Evolutionary conservation across 2,888 invertebrate species (phyloP).

Genomic region (Ashinkailepas kermadecensis): DNA sequence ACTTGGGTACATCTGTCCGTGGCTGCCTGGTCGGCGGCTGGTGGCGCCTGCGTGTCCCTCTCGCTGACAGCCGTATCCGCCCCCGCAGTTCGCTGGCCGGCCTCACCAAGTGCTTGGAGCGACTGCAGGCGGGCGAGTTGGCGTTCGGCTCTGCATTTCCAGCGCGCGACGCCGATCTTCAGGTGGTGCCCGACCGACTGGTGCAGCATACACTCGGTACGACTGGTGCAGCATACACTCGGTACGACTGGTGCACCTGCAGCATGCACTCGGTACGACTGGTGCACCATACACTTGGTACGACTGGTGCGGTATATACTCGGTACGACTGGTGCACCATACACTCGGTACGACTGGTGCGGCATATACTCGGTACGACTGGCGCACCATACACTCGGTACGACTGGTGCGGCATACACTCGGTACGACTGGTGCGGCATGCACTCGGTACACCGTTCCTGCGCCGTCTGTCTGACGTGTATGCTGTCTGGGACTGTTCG

Average conservation of each 20-base stretch:
- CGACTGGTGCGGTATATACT: no score
- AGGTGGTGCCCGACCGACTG: constrained; percentile 74
- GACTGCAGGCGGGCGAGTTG: constrained; percentile 64
- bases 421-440: no score
- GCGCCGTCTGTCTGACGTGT: no score
- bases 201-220: constrained; percentile 57
- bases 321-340: constrained; percentile 63
- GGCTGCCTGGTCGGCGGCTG: no score
- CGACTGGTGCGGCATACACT: no score
- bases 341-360: constrained; percentile 43
- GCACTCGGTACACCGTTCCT: constrained; percentile 37
- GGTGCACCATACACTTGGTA: no score
- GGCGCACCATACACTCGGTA: no score
- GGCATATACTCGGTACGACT: not conserved
- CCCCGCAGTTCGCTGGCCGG: constrained; percentile 57
- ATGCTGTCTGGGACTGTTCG: no score
- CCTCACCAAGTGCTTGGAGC: constrained; percentile 68
- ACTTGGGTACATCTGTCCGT: no score
- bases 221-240: not conserved
- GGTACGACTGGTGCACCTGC: not conserved
- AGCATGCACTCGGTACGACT: no score
- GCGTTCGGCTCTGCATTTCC: constrained; percentile 74
- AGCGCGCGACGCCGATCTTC: constrained; percentile 57
- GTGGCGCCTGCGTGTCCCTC: no score
- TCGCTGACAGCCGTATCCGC: no score